phyloP scores from a whole-genome alignment of 2,888 invertebrate genomes.

The Argynnis bischoffii region DNA sequence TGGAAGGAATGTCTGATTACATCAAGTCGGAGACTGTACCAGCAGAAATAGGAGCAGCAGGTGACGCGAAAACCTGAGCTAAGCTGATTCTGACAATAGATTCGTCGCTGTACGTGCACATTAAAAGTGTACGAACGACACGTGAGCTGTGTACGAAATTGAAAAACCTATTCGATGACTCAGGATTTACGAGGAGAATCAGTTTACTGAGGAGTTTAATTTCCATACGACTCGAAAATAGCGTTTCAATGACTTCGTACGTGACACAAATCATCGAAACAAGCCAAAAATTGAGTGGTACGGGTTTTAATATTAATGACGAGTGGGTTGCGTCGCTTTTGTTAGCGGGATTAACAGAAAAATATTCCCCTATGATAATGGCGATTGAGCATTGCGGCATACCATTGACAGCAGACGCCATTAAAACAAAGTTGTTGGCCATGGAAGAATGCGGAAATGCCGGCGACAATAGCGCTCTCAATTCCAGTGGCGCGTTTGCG shows the following conservation, averaged over 20 bases:
- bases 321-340: slow-evolving; percentile 16
- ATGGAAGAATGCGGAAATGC: slow-evolving; percentile 30
- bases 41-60: slow-evolving; percentile 13
- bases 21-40: slow-evolving; percentile 9
- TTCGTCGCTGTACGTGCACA: slow-evolving; percentile 29
- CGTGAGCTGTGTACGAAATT: slow-evolving; percentile 27
- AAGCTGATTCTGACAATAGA: slow-evolving; percentile 32
- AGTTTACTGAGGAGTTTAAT: slow-evolving; percentile 15
- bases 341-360: slow-evolving; percentile 27
- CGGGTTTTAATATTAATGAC: slow-evolving; percentile 1
- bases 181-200: slow-evolving; percentile 30
- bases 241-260: slow-evolving; percentile 28
- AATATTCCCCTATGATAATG: slow-evolving; percentile 30
- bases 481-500: slow-evolving; percentile 3
- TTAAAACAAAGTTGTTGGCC: slow-evolving; percentile 36
- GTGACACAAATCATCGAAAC: slow-evolving; percentile 12
- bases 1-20: not conserved
- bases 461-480: not conserved
- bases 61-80: slow-evolving; percentile 36
- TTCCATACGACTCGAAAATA: slow-evolving; percentile 17
- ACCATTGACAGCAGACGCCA: slow-evolving; percentile 37
- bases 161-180: slow-evolving; percentile 28
- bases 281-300: slow-evolving; percentile 33
- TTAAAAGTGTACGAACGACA: slow-evolving; percentile 18
- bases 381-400: slow-evolving; percentile 27